Base-by-base conservation (phyloP, 2,113 vertebrate genomes). In the Channa maculata region DNA sequence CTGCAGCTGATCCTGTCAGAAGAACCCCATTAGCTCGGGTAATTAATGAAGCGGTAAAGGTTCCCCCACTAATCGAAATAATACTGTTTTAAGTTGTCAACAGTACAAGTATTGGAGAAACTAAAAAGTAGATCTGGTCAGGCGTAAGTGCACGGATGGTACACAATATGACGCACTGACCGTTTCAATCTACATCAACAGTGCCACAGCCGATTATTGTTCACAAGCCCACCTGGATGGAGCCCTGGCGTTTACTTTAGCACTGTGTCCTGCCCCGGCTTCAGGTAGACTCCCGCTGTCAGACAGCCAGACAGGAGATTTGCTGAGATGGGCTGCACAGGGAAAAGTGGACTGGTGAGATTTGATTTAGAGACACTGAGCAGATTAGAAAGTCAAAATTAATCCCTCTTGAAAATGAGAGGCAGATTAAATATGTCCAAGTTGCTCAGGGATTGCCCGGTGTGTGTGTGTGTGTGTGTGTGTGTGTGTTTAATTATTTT, bases 381-480 rank as follows among this genome's bases (percentile, higher is more conserved):
- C 69, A 92, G 88, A 92, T 92, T 87, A 91, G 83, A 65, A 86
- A 83, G 46, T 49, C 63, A 68, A 72, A 84, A 86, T 86, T 77
- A 91, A 89, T 92, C 90, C 84, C 86, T 71, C 70, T 90, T 88
- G 84, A 88, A 91, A 91, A 85, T 75, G 82, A 92, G 82, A 85
- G 74, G 69, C 79, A 87, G 90, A 91, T 93, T 90, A 90, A 89
- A 89, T 79, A 76, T 73, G 65, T 83, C 76, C 74, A 91, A 87
- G 74, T 88, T 84, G 70, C 67, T 15, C 34, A 48, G 73, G 80
- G 87, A 91, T 90, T 83, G 88, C 86, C 48, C 50, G 4, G 0
- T 44, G 14, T 76, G 72, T 78, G 48, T 46, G 33, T 50, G 57
- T 76, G 50, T 60, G 54, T 65, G 44, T 71, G 48, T 70, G 24